Base-by-base conservation (phyloP, 2,888 invertebrate genomes). In the Mythimna albipuncta region DNA sequence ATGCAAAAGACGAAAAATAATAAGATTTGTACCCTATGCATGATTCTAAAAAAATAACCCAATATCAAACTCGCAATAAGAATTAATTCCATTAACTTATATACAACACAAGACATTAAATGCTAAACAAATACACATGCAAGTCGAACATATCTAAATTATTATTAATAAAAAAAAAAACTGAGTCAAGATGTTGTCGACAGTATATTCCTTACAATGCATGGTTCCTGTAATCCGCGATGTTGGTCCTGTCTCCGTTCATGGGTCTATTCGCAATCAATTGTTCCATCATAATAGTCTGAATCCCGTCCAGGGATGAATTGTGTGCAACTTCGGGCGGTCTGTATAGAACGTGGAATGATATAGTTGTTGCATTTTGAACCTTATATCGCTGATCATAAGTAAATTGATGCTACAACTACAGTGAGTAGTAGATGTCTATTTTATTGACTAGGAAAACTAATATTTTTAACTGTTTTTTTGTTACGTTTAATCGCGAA, bases 241-340 rank as follows among this genome's bases (percentile, higher is more conserved):
- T 68, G 76, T 65, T 72, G 32, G 66, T 72, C 73, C 79, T 41
- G 50, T 77, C 77, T 6, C 47, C 63, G 67, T 78, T 78, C 72
- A 78, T 61, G 19, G 79, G 64, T 64, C 78, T 78, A 78, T 77
- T 78, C 35, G 66, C 73, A 59, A 78, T 72, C 72, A 77, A 77
- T n/a, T 77, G 77, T 64, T 77, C 77, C 77, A 77, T 72, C 77
- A 77, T 78, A 6, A 72, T 67, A 19, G 77, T 72, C 72, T 77
- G 77, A 62, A 77, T 78, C 21, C 79, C 77, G 52, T 77, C 77
- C 21, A 78, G 72, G 19, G 76, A 77, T 58, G 79, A 61, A 63
- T 67, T 69, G 79, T 79, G 80, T 32, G 75, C 69, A 52, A 69
- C 75, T 26, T 79, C 80, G 32, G 79, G 52, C 7, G 75, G 57